Evolutionary conservation across 2,113 vertebrate genomes (phyloP), one percentile per base, ranked within the genome.

Genomic region (Pangasianodon hypophthalmus): DNA sequence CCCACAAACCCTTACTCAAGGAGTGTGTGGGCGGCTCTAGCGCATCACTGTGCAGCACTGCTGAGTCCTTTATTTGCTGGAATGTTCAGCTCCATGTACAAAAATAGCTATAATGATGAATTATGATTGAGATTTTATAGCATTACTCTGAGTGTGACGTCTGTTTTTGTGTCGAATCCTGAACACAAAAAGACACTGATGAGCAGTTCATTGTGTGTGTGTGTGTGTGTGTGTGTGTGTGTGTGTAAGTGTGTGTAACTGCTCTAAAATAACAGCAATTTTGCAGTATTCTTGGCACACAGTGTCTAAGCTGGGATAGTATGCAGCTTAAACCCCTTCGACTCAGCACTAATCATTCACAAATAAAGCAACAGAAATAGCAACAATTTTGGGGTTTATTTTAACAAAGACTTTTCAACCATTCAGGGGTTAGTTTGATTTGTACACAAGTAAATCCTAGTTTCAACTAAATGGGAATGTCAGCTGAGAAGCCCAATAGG

Each of bases 1-100:
- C 52, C 5, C 26, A 80, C 41, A 85, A 62, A 48, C 88, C 32
- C 10, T 84, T 58, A n/a, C 64, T 19, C 4, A 21, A 71, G 37
- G 69, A 84, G 56, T 80, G 83, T 64, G 88, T 89, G 88, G 88
- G 88, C 1, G 83, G 71, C 83, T 80, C 83, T 89, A n/a, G 54
- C 7, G 82, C 88, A 89, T 62, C 32, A 37, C n/a, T 87, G 85
- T 24, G 69, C 62, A 69, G 62, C 75, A 64, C 54, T 16, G 16
- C 60, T 67, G 58, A 64, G 44, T 29, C 13, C 88, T 75, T 58
- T 56, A 41, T 84, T 58, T 75, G 48, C 82, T 84, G 88, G 82
- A 89, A 85, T 75, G 82, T 85, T 67, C 52, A 84, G 82, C 52
- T 44, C 10, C 64, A n/a, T 73, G 64, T 41, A n/a, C 58, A 67